A percentile compares a stretch with the other conserved stretches of the same genome.
Evolutionary conservation across 2,888 invertebrate genomes (phyloP).

Genomic region (Acronicta leporina): DNA sequence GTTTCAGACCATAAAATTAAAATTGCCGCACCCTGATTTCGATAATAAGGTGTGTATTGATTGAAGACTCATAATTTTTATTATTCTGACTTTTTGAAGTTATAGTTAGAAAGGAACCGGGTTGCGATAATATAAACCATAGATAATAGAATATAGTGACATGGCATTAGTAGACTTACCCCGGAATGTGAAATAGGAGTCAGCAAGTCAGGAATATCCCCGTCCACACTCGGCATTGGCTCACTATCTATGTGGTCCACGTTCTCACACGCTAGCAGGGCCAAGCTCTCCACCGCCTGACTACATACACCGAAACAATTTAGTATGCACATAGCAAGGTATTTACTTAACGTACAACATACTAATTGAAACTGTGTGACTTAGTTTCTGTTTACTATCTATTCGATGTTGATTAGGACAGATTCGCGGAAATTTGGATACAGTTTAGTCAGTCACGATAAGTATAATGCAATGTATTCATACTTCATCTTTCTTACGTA

Average conservation of each 20-base stretch:
- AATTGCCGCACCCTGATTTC: neutral
- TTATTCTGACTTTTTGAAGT: neutral
- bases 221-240: slow-evolving; percentile 69
- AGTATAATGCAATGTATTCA: too few species aligned
- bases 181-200: slow-evolving; percentile 84
- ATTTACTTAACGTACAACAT: neutral
- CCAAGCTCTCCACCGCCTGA: slow-evolving; percentile 83
- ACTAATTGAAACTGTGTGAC: slow-evolving; percentile 7
- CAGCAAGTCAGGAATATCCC: slow-evolving; percentile 80
- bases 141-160: neutral
- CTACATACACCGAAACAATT: slow-evolving; percentile 58
- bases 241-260: slow-evolving; percentile 79
- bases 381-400: neutral
- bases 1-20: neutral
- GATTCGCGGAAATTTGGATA: slow-evolving; percentile 7
- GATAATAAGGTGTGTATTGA: too few species aligned
- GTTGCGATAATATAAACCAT: too few species aligned
- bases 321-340: slow-evolving; percentile 13
- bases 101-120: too few species aligned
- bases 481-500: too few species aligned
- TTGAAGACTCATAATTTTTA: too few species aligned
- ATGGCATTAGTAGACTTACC: slow-evolving; percentile 57
- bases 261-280: slow-evolving; percentile 81
- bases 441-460: too few species aligned
- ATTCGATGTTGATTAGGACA: slow-evolving; percentile 8